Conservation (phyloP, 2,113 vertebrate species). For the Atherinomorus stipes region DNA sequence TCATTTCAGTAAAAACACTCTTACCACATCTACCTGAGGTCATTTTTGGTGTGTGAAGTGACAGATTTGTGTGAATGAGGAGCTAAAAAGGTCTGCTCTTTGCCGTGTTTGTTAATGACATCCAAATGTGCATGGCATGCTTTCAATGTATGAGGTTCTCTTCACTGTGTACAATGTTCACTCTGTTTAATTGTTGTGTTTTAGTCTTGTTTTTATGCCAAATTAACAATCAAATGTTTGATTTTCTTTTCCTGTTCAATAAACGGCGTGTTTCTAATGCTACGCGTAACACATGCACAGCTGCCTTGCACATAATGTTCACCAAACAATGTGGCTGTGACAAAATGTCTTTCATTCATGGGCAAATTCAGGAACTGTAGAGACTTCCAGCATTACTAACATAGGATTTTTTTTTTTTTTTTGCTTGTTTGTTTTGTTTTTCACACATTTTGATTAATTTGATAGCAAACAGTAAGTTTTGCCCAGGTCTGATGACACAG, state of each 20-base stretch:
- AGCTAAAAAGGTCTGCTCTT: conserved; percentile 30
- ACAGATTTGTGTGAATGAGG: conserved; percentile 8
- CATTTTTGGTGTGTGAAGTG: conserved; percentile 18
- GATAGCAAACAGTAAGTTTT: conserved; percentile 24
- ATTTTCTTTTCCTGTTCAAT: conserved; percentile 57
- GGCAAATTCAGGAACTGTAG: conserved; percentile 36
- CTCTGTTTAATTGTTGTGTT: conserved; percentile 56
- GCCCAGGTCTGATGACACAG: conserved; percentile 59
- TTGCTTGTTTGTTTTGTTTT: background rate
- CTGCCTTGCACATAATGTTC: conserved; percentile 59
- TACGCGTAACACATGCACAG: conserved; percentile 49
- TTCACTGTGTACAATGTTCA: conserved; percentile 64
- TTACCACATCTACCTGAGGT: background rate
- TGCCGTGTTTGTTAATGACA: conserved; percentile 34
- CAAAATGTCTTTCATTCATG: conserved; percentile 36
- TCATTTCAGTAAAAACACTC: background rate
- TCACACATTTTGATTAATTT: background rate
- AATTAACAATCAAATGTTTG: conserved; percentile 60
- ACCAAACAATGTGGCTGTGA: conserved; percentile 35
- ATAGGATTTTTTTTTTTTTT: background rate
- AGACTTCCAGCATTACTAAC: background rate
- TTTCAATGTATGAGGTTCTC: conserved; percentile 65
- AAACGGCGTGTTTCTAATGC: conserved; percentile 52
- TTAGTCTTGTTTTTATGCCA: conserved; percentile 62
- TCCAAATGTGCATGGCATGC: conserved; percentile 81